A percentile compares a stretch with the other conserved stretches of the same genome.
These are phyloP conservation scores for Nylanderia fulva DNA, from an alignment of 1,140 invertebrate species.

Conservation along the genomic window DNA sequence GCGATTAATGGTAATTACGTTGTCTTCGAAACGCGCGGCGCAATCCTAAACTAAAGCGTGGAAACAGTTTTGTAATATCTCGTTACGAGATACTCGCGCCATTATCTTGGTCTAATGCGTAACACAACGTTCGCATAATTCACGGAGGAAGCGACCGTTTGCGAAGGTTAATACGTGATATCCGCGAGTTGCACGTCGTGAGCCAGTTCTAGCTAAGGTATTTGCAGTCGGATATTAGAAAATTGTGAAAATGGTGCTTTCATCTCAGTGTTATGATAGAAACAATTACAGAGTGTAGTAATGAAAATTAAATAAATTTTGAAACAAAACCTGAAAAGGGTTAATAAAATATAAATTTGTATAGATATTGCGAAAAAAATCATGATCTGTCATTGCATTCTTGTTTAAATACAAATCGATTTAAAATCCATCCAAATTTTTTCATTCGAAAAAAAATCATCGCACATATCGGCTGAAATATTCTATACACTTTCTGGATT, in stretches of 20 bases:
- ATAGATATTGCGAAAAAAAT: too few species aligned
- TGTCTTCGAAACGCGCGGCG: slow-evolving; percentile 13
- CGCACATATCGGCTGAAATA: not conserved
- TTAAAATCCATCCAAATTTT: not conserved
- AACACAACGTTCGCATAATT: slow-evolving; percentile 28
- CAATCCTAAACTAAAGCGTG: slow-evolving; percentile 8
- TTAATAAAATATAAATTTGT: too few species aligned
- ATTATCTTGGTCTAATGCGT: not conserved
- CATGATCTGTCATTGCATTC: not conserved
- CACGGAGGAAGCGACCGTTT: slow-evolving; percentile 26
- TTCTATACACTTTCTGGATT: not conserved
- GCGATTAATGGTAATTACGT: slow-evolving; percentile 58
- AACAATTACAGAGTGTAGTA: too few species aligned
- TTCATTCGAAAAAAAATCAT: not conserved
- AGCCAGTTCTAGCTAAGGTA: not conserved
- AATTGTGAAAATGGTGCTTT: slow-evolving; percentile 7
- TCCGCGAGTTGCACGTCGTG: not conserved
- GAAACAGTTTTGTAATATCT: slow-evolving; percentile 52
- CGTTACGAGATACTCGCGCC: slow-evolving; percentile 17
- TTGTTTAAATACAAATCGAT: not conserved
- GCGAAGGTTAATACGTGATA: slow-evolving; percentile 42
- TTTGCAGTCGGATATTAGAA: not conserved
- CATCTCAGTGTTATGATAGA: not conserved
- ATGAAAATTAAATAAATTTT: too few species aligned
- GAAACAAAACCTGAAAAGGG: too few species aligned